Base-by-base conservation (phyloP, 2,888 invertebrate genomes). In the Ypsolopha scabrella region DNA sequence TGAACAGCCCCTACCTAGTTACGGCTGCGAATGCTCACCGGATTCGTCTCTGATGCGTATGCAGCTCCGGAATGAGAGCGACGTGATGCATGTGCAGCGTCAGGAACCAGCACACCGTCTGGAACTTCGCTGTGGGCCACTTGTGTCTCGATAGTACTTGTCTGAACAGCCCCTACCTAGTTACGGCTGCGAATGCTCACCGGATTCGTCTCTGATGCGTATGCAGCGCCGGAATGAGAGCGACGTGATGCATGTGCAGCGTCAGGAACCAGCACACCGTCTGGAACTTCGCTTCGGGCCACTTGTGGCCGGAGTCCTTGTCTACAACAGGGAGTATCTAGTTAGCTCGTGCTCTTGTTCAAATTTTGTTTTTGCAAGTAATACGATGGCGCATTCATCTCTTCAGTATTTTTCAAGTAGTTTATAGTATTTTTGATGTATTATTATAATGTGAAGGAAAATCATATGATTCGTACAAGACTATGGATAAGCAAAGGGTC, bases 211-310 rank as follows among this genome's bases (percentile, higher is more conserved):
- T 63, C 61, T 87, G 87, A 57, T 87, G 86, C 58, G 95, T 95
- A 65, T 95, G 94, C 48, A 96, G 88, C 3, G 96, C 93, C 0
- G 99, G 97, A 59, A 97, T 88, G 51, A 98, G 89, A 7, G 96
- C 93, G 53, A 98, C 89, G 71, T 98, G 98, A 76, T 98, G 97
- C 76, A 95, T 94, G 75, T 97, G 96, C 41, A 98, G 87, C 0
- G 98, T 97, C 47, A 99, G 87, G 82, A 97, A 98, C 95, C 98
- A 99, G 72, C 98, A 99, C 61, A 97, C 95, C 0, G 98, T 98
- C 57, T 96, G 94, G 80, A 99, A 99, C 67, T 96, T 98, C 2
- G 94, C 90, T 51, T 93, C 92, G 8, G 90, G 89, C 91, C 93
- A 93, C 48, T 87, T 81, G 70, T 91, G 89, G 35, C 70, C 75